These are phyloP conservation scores for Pollachius pollachius DNA, from an alignment of 2,113 vertebrate genomes.

Conservation along the genomic window DNA sequence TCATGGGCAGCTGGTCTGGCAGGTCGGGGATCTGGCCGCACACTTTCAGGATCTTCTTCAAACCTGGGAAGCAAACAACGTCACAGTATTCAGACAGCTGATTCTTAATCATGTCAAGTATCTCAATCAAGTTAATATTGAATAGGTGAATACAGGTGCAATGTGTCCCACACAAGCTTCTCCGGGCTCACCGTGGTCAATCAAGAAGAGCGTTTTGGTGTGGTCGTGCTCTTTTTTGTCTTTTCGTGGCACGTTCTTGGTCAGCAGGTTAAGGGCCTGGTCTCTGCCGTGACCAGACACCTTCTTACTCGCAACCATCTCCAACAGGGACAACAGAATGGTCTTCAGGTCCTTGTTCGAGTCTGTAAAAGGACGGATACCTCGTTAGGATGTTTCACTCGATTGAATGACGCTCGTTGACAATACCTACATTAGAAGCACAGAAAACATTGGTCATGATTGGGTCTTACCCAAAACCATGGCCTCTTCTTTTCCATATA, in stretches of 20 bases:
- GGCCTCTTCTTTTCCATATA: constrained; percentile 88
- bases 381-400: background rate
- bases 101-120: background rate
- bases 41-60: constrained; percentile 94
- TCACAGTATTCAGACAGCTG: background rate
- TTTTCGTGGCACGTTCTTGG: constrained; percentile 88
- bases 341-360: constrained; percentile 84
- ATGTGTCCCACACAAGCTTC: background rate
- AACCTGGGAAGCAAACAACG: constrained; percentile 69
- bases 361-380: constrained; percentile 68
- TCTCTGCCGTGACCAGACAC: constrained; percentile 93
- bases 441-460: background rate
- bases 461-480: constrained; percentile 83
- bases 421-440: background rate
- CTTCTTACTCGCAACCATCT: constrained; percentile 87
- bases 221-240: constrained; percentile 79
- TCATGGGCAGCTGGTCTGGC: constrained; percentile 87
- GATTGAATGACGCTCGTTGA: background rate
- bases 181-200: constrained; percentile 83
- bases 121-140: too few relatives aligned
- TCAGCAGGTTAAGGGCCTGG: constrained; percentile 90
- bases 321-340: constrained; percentile 83
- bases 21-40: constrained; percentile 91
- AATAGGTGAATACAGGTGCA: background rate
- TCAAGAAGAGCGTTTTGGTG: constrained; percentile 82